Conservation (phyloP, 2,888 invertebrate genomes). For the Eupithecia exiguata region DNA sequence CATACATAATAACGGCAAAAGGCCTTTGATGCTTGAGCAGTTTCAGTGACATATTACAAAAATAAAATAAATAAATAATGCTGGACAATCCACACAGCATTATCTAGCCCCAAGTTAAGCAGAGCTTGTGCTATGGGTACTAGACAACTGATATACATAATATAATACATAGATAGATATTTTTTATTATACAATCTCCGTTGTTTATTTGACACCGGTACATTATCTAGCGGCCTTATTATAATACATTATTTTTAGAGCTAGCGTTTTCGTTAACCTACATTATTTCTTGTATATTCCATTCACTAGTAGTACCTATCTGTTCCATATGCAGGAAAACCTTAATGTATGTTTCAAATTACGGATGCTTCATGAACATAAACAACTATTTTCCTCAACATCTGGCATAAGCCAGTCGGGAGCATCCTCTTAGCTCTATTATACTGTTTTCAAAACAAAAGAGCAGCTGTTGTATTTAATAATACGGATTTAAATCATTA, state of each 20-base stretch:
- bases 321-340: not conserved
- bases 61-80: no score
- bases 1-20: not conserved
- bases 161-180: no score
- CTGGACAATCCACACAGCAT: no score
- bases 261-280: not conserved
- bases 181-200: no score
- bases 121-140: no score
- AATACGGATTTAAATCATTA: not conserved
- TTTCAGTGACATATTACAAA: not conserved
- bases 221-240: no score
- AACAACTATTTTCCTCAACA: constrained; percentile 15
- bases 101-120: no score
- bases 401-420: constrained; percentile 8
- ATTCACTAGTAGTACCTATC: not conserved
- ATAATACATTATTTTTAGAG: no score
- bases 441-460: not conserved
- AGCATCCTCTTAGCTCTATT: not conserved
- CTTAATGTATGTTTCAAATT: constrained; percentile 2
- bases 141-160: no score
- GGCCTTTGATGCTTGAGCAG: not conserved
- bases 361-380: constrained; percentile 3
- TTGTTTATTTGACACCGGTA: not conserved
- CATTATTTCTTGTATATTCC: not conserved
- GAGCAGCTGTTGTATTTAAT: not conserved